A percentile compares a stretch with the other conserved stretches of the same genome.
Evolutionary conservation across 2,888 invertebrate species (phyloP).

Genomic region (Calliopum simillimum): DNA sequence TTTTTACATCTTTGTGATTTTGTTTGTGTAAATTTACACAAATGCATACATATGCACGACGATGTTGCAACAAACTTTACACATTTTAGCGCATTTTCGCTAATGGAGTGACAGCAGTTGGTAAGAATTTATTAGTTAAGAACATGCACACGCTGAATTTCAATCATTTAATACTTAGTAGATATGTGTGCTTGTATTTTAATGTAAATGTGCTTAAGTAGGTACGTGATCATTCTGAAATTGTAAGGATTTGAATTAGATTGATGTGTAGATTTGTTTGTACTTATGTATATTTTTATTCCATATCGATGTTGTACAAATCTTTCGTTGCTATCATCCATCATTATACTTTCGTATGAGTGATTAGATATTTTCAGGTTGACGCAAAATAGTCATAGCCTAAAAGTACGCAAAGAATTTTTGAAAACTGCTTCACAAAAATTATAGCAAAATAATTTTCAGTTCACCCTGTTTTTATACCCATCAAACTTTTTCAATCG

Average conservation of each 20-base stretch:
- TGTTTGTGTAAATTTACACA: not conserved
- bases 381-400: too few relatives aligned
- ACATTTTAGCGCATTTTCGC: slow-evolving; percentile 44
- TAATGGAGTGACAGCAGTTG: slow-evolving; percentile 53
- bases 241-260: slow-evolving; percentile 26
- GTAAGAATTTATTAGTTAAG: slow-evolving; percentile 53
- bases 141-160: slow-evolving; percentile 51
- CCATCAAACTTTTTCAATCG: too few relatives aligned
- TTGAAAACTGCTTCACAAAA: too few relatives aligned
- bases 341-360: too few relatives aligned
- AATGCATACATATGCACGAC: not conserved
- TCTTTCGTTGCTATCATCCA: too few relatives aligned
- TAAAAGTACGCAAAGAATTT: too few relatives aligned
- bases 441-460: too few relatives aligned
- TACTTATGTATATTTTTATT: too few relatives aligned
- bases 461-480: too few relatives aligned
- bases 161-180: slow-evolving; percentile 32
- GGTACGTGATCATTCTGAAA: slow-evolving; percentile 39
- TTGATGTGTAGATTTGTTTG: too few relatives aligned
- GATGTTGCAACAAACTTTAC: slow-evolving; percentile 33
- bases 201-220: not conserved
- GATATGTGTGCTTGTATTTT: not conserved
- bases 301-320: too few relatives aligned
- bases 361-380: too few relatives aligned
- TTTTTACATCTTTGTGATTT: not conserved